Evolutionary conservation across 2,888 invertebrate species (phyloP).

Genomic region (Osedax fenrisi): DNA sequence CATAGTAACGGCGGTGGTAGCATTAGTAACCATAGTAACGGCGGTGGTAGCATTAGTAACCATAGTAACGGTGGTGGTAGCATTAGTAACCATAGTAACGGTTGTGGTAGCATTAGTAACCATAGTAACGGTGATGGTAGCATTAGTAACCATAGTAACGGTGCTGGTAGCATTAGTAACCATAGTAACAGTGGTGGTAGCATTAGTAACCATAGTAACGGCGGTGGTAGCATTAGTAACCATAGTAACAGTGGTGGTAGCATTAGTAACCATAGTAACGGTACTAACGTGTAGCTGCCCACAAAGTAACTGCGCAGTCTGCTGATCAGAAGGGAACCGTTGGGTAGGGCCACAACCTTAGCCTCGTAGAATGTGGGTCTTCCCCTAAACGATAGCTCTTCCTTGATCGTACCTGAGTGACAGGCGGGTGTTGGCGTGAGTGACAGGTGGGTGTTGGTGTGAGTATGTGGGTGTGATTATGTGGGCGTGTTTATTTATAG

Average conservation of each 20-base stretch:
- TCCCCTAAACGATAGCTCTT: neutral
- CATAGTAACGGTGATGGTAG: neutral
- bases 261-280: slow-evolving; percentile 19
- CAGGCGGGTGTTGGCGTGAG: neutral
- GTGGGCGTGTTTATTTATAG: too few species aligned
- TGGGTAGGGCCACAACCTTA: slow-evolving; percentile 32
- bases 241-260: neutral
- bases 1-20: neutral
- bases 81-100: neutral
- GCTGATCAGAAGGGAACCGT: slow-evolving; percentile 37
- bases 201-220: too few species aligned
- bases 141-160: neutral
- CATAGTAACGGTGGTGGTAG: neutral
- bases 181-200: neutral
- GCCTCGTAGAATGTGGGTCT: slow-evolving; percentile 19
- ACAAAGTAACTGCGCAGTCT: slow-evolving; percentile 39
- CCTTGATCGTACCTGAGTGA: neutral
- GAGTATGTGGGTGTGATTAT: too few species aligned
- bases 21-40: neutral
- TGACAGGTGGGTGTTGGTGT: too few species aligned
- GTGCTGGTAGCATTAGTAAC: too few species aligned
- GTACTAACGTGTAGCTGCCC: slow-evolving; percentile 41
- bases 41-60: neutral
- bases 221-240: slow-evolving; percentile 3
- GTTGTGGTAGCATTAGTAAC: neutral